Base-by-base conservation (phyloP, 2,797 vertebrate genomes). In the Sparidentex hasta region DNA sequence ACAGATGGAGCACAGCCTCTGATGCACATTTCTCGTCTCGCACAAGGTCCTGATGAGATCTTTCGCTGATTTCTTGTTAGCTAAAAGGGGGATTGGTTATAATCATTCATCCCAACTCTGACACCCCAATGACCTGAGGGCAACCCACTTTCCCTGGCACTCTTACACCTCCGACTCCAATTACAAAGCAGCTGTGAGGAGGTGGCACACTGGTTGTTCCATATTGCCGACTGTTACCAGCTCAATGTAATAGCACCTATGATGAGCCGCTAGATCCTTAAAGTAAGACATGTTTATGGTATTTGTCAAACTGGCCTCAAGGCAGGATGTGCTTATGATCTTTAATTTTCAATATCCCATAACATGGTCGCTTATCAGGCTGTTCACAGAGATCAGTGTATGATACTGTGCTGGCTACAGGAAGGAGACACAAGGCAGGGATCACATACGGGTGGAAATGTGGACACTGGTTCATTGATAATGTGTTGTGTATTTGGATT, bases 131-230 rank as follows among this genome's bases (percentile, higher is more conserved):
- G 81, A 87, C 72, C 80, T 3, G 21, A 85, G 76, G 75, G 71
- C 71, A 88, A 57, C 78, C 64, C 61, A 73, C 78, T 85, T 87
- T 83, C 70, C 51, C 57, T 76, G 66, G 65, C 73, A 74, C 74
- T 69, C 56, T 74, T 43, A 82, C 47, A 65, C 71, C 80, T 70
- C 81, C 23, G 51, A 85, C 78, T 90, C 73, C 81, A 88, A 81
- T 91, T 80, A 85, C 73, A 84, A 74, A 90, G 70, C 74, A 87
- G 84, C 78, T 82, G 62, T 72, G 64, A 77, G 58, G 73, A 81
- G 70, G 78, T 71, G 71, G 56, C 64, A 66, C 65, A 27, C 47
- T 52, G 71, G 74, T 79, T 80, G 51, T 77, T 79, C 47, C 44
- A 9, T 62, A 77, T 74, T 64, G 50, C 74, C 16, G 3, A 76